Evolutionary conservation across 2,797 vertebrate species (phyloP), one percentile per base, ranked within the genome.

Genomic region (Hipposideros larvatus): DNA sequence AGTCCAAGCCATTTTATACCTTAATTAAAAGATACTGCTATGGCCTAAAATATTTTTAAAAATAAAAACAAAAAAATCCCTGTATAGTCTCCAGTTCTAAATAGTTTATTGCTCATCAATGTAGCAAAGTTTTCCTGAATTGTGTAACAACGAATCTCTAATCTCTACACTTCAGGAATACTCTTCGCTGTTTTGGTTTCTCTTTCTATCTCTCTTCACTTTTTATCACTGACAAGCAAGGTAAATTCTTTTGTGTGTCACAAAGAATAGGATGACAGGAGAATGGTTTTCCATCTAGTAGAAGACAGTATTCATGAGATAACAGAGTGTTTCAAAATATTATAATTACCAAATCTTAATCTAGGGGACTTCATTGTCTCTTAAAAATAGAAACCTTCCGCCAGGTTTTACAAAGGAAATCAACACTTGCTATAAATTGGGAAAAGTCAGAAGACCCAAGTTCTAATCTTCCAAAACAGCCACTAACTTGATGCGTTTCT

Each of bases 321-420:
- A 83, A 68, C 0, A n/a, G 24, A 66, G 10, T 18, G 10, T 71
- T 90, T 92, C 15, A 82, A 74, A 94, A 91, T 82, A 77, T 87
- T 28, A 83, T 16, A 92, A 80, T 90, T 43, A 82, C 16, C 6
- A 87, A 84, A 43, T 90, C 28, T 87, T 87, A 84, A 88, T 43
- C 26, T 57, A 63, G 55, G n/a, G 4, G 55, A 90, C 37, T 92
- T 80, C 10, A 55, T 73, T 88, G 94, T 95, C 59, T 90, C 61
- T 92, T 86, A 73, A 87, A 91, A 90, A 68, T 48, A 51, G 53
- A 37, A 37, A 86, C 18, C 1, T 11, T 78, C 61, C 89, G 46
- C 19, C 24, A 90, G 24, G 43, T 91, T 92, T 91, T 43, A 85
- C 28, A 93, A 91, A 96, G 37, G 22, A 96, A 90, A 77, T 88